Percentiles rank a stretch among this genome's conserved stretches.
These are phyloP conservation scores for Empidonax alnorum DNA, from an alignment of 2,113 vertebrate genomes.

Conservation along the genomic window DNA sequence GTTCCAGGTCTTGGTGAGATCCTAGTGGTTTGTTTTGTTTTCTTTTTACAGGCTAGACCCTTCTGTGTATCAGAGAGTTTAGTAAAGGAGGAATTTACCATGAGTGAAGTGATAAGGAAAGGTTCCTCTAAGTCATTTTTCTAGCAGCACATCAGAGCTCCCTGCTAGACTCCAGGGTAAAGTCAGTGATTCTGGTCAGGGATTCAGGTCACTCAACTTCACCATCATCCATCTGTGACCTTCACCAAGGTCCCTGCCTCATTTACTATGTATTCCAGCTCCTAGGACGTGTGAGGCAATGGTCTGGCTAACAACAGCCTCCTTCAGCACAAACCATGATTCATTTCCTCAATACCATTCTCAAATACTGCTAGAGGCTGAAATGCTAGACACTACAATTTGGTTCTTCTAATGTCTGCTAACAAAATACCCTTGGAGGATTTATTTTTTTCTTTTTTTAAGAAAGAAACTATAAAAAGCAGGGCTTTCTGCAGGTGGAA, in stretches of 20 bases:
- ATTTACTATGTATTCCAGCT: background rate
- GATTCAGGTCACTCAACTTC: background rate
- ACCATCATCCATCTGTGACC: background rate
- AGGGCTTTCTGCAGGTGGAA: background rate
- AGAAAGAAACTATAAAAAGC: background rate
- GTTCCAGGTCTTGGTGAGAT: background rate
- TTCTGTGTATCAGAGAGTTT: background rate
- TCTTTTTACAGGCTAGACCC: background rate
- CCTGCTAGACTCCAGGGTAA: background rate
- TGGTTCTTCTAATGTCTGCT: background rate
- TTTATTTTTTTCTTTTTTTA: background rate
- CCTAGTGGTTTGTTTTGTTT: background rate
- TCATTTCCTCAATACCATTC: slow-evolving; percentile 41
- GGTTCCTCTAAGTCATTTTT: background rate
- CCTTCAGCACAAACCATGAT: slow-evolving; percentile 19
- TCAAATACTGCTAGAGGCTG: background rate
- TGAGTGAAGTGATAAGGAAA: background rate
- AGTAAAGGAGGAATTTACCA: background rate
- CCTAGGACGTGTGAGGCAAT: background rate
- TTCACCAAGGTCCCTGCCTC: background rate
- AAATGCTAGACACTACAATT: slow-evolving; percentile 25
- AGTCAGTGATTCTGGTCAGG: background rate
- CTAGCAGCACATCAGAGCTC: background rate
- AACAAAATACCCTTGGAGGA: background rate
- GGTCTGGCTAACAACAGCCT: background rate